Conservation (phyloP, 2,888 invertebrate species). For the Amphipyra tragopoginis region DNA sequence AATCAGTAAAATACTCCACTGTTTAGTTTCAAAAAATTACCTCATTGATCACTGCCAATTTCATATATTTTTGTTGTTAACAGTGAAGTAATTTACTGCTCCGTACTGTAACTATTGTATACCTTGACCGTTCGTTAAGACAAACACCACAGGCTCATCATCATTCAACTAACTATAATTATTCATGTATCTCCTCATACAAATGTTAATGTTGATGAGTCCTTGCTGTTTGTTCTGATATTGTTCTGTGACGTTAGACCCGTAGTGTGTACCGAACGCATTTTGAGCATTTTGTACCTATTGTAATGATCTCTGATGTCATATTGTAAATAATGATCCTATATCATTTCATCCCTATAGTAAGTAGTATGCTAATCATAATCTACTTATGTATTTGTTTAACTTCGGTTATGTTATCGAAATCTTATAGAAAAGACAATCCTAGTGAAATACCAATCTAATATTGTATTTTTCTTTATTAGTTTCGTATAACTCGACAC, state of each 20-base stretch:
- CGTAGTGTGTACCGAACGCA: conserved; percentile 49
- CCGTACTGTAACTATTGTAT: conserved; percentile 36
- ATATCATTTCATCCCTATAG: conserved; percentile 58
- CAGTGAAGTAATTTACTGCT: conserved; percentile 51
- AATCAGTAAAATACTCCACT: conserved; percentile 49
- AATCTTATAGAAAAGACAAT: conserved; percentile 60
- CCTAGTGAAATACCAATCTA: conserved; percentile 52
- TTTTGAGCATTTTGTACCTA: conserved; percentile 60
- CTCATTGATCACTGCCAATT: conserved; percentile 59
- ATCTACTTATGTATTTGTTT: conserved; percentile 51
- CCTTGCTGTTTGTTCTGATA: conserved; percentile 36
- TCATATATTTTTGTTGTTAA: conserved; percentile 42
- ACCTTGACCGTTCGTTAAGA: conserved; percentile 18
- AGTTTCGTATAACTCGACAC: conserved; percentile 42
- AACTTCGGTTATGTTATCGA: conserved; percentile 54
- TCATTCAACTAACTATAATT: conserved; percentile 33
- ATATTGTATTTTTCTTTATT: conserved; percentile 51
- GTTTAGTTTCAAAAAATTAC: conserved; percentile 45
- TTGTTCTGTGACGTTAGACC: conserved; percentile 38
- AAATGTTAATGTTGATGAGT: conserved; percentile 46
- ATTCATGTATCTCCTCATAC: conserved; percentile 46
- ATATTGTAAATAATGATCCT: conserved; percentile 62
- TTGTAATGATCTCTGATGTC: conserved; percentile 61
- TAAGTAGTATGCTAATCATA: conserved; percentile 52
- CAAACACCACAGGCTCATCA: conserved; percentile 44